phyloP scores from a whole-genome alignment of 2,113 vertebrate species.

The Acanthisitta chloris region DNA sequence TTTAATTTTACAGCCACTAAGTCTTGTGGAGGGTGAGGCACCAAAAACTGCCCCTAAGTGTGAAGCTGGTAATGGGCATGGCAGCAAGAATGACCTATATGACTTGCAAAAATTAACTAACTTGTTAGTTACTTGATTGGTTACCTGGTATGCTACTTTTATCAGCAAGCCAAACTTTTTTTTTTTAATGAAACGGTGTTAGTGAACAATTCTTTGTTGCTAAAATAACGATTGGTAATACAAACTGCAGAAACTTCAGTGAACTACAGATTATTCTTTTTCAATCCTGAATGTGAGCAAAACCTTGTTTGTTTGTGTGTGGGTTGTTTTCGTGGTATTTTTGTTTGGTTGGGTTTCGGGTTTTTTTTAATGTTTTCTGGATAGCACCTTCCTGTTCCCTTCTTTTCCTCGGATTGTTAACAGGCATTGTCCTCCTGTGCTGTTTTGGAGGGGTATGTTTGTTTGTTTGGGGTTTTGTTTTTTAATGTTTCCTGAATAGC shows the following conservation, averaged over 20 bases:
- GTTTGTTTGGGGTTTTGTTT: neutral
- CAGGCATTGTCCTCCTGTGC: neutral
- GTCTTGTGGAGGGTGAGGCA: neutral
- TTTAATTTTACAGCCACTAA: neutral
- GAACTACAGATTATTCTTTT: conserved; percentile 33
- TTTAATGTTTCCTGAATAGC: neutral
- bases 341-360: neutral
- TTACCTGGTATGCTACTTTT: conserved; percentile 46
- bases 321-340: neutral
- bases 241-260: neutral
- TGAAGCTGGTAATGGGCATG: neutral
- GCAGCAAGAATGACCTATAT: conserved; percentile 12
- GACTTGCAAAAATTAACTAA: conserved; percentile 47
- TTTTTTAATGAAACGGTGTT: neutral
- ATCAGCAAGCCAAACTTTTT: neutral
- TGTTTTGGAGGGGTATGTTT: too few relatives aligned
- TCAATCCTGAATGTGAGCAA: neutral
- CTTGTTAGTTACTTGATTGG: conserved; percentile 25
- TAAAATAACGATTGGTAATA: conserved; percentile 30
- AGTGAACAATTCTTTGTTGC: conserved; percentile 42
- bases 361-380: neutral
- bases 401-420: neutral
- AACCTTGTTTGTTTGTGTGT: neutral
- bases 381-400: neutral
- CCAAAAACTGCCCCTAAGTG: neutral